Percentiles rank a stretch among this genome's conserved stretches.
Evolutionary conservation across 2,113 vertebrate species (phyloP).

Genomic region (Microcebus ravelobensis): DNA sequence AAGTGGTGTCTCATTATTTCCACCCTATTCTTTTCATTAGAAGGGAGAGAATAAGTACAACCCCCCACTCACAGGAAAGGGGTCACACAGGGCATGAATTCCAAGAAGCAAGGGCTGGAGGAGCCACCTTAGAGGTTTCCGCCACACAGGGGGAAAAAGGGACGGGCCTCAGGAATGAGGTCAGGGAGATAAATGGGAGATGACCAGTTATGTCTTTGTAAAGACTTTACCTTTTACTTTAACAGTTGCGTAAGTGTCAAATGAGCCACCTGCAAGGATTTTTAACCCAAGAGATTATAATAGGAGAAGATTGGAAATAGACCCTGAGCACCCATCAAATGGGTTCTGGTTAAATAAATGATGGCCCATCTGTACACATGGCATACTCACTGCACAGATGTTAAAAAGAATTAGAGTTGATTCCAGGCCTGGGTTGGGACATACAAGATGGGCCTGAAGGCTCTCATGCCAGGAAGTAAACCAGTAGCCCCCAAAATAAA

Average conservation of each 20-base stretch:
- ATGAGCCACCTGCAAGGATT: not conserved
- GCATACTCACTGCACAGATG: not conserved
- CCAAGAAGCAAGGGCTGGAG: not conserved
- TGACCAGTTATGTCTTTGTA: accelerated
- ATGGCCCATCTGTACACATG: not conserved
- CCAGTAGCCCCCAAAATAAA: not conserved
- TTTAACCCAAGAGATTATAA: not conserved
- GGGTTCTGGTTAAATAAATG: not conserved
- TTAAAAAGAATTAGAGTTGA: not conserved
- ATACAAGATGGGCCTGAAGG: not conserved
- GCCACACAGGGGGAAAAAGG: no score
- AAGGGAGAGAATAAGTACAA: not conserved
- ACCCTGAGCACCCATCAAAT: not conserved
- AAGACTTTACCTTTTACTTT: not conserved
- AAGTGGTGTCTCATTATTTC: not conserved
- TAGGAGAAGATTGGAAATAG: not conserved
- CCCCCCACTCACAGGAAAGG: not conserved
- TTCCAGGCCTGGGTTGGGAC: not conserved
- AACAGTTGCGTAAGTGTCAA: not conserved
- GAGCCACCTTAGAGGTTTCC: not conserved
- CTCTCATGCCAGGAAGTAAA: not conserved
- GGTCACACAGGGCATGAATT: not conserved
- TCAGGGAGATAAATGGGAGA: not conserved
- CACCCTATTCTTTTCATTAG: not conserved
- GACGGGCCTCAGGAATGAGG: no score